Evolutionary conservation across 1,140 invertebrate species (phyloP).

Genomic region (Nixonia krombeini): DNA sequence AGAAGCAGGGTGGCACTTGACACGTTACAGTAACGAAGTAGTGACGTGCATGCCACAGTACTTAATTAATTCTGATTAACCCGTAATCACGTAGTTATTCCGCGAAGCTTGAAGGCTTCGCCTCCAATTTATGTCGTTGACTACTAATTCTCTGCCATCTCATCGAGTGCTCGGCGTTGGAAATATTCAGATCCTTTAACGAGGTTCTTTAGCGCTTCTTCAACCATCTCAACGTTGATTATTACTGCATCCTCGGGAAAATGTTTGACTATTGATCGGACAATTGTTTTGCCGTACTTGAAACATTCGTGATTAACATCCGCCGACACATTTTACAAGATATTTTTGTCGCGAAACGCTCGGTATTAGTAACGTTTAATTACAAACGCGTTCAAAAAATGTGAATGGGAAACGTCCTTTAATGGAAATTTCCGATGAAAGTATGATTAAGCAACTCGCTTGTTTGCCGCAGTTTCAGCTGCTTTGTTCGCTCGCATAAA

Average conservation of each 20-base stretch:
- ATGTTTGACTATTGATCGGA: conserved; percentile 13
- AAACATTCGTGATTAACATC: too few relatives aligned
- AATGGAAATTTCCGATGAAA: too few relatives aligned
- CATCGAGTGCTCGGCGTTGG: conserved; percentile 25
- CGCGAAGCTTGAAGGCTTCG: conserved; percentile 57
- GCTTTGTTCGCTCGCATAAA: too few relatives aligned
- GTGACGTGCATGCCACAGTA: conserved; percentile 68
- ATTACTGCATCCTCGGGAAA: conserved; percentile 9
- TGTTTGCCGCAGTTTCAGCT: too few relatives aligned
- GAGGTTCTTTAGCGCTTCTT: conserved; percentile 34
- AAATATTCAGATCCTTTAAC: conserved; percentile 44
- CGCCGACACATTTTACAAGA: too few relatives aligned
- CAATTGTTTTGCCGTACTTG: not conserved
- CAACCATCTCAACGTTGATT: conserved; percentile 36
- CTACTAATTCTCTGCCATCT: conserved; percentile 62
- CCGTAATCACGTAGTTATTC: conserved; percentile 70
- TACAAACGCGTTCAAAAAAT: too few relatives aligned
- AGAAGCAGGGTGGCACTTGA: conserved; percentile 61
- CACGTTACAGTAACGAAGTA: conserved; percentile 71
- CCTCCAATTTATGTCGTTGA: conserved; percentile 66
- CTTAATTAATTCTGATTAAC: conserved; percentile 73
- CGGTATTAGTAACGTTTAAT: too few relatives aligned
- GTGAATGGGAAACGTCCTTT: too few relatives aligned
- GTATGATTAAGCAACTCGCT: too few relatives aligned
- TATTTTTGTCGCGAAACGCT: too few relatives aligned